Evolutionary conservation across 2,888 invertebrate species (phyloP), one percentile per base, ranked within the genome.

Genomic region (Choristoneura rosaceana): DNA sequence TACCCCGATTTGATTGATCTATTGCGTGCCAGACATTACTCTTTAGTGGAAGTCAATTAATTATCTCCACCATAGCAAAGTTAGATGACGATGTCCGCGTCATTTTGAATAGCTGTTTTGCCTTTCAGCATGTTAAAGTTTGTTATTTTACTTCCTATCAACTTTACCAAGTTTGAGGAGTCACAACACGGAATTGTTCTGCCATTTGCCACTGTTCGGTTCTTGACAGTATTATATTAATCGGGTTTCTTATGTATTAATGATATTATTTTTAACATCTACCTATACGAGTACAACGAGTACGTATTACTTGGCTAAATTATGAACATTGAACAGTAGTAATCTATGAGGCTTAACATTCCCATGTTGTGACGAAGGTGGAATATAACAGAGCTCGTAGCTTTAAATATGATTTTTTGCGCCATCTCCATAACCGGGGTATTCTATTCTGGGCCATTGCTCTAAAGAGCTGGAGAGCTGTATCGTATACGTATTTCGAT

Each of bases 1-100:
- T 55, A 55, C 55, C 55, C 55, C 12, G 55, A 55, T 55, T 55
- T 55, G 55, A 55, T 55, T 55, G 55, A 55, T 55, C 55, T 55
- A 55, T 55, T 25, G 55, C 55, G 55, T 10, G 55, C 55, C 55
- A 55, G 55, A 55, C 55, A 25, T 55, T 55, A 25, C 55, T 55
- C 55, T 55, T 55, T 55, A 55, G 55, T 25, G 55, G 25, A 17
- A 55, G 55, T 55, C 17, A 55, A 55, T 55, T 55, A 25, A 55
- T 55, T 55, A 55, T 55, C 55, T 55, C 25, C 17, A 17, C 55
- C 10, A 55, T 25, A 25, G 25, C 55, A 55, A 55, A 55, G 55
- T 55, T 55, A 52, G 9, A 52, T 55, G 12, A 55, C 55, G 17
- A 12, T 55, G 10, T 55, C 5, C 55, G 55, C 55, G 12, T 52